These are phyloP conservation scores for Catocala sponsa DNA, from an alignment of 2,888 invertebrate genomes.

Conservation along the genomic window DNA sequence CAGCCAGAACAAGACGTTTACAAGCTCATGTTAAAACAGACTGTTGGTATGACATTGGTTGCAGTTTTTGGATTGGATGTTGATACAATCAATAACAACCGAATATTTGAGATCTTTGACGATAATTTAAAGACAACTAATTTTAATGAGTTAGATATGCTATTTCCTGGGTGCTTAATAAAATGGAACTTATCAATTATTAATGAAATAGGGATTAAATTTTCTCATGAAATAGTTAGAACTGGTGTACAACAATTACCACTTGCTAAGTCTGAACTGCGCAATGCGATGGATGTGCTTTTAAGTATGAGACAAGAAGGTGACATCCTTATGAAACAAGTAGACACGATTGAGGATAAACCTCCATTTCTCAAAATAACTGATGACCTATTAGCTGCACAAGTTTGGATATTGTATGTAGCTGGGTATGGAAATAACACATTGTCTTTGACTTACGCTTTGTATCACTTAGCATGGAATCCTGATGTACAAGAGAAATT, in stretches of 20 bases:
- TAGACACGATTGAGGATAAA: constrained; percentile 11
- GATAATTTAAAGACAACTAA: constrained; percentile 43
- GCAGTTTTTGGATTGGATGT: constrained; percentile 49
- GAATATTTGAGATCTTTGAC: constrained; percentile 45
- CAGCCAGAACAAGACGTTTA: constrained; percentile 49
- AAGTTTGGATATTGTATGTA: constrained; percentile 73
- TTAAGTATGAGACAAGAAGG: constrained; percentile 41
- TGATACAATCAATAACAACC: constrained; percentile 47
- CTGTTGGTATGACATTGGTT: constrained; percentile 50
- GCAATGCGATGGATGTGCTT: constrained; percentile 53
- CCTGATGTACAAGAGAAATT: constrained; percentile 69
- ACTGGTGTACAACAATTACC: constrained; percentile 32
- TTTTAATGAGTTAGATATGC: constrained; percentile 52
- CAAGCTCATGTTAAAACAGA: constrained; percentile 50
- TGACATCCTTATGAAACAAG: constrained; percentile 10
- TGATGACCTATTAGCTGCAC: constrained; percentile 67
- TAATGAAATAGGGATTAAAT: constrained; percentile 37
- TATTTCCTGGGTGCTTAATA: constrained; percentile 51
- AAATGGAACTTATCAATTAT: constrained; percentile 51
- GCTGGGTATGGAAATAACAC: constrained; percentile 81
- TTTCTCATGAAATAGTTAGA: constrained; percentile 50
- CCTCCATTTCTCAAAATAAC: constrained; percentile 48
- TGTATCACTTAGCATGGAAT: constrained; percentile 72
- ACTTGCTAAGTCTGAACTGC: constrained; percentile 20
- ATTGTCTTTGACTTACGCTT: constrained; percentile 63